These are phyloP conservation scores for Cyanoramphus novaezelandiae DNA, from an alignment of 2,113 vertebrate genomes.

Conservation along the genomic window DNA sequence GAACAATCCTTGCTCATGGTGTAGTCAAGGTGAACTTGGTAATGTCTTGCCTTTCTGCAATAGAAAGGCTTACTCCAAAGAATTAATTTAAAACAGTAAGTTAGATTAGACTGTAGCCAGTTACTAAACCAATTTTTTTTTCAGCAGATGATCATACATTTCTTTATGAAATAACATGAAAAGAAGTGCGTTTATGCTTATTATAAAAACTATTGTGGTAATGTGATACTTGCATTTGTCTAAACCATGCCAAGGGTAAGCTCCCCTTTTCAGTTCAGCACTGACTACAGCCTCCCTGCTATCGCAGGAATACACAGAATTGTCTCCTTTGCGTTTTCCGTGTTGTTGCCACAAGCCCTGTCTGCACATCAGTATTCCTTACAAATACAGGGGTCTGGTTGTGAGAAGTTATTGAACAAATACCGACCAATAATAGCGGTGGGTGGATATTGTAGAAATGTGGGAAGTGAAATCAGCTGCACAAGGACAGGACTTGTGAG, in stretches of 20 bases:
- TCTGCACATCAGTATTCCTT: neutral
- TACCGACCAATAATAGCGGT: neutral
- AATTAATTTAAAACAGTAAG: neutral
- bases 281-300: neutral
- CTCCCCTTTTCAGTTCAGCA: neutral
- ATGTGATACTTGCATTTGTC: neutral
- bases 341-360: neutral
- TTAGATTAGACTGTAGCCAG: neutral
- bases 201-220: neutral
- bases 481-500: neutral
- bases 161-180: neutral
- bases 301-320: neutral
- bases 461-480: neutral
- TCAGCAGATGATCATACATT: neutral
- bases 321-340: rapidly evolving
- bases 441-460: neutral
- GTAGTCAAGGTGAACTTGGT: neutral
- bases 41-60: neutral
- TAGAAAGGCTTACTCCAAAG: neutral
- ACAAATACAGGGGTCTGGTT: neutral
- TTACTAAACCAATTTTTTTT: neutral
- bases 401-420: neutral
- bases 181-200: neutral
- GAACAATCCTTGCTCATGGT: neutral
- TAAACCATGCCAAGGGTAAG: neutral